Percentiles rank a stretch among this genome's conserved stretches.
These are phyloP conservation scores for Sarcophaga bullata DNA, from an alignment of 1,140 invertebrate species.

Conservation along the genomic window DNA sequence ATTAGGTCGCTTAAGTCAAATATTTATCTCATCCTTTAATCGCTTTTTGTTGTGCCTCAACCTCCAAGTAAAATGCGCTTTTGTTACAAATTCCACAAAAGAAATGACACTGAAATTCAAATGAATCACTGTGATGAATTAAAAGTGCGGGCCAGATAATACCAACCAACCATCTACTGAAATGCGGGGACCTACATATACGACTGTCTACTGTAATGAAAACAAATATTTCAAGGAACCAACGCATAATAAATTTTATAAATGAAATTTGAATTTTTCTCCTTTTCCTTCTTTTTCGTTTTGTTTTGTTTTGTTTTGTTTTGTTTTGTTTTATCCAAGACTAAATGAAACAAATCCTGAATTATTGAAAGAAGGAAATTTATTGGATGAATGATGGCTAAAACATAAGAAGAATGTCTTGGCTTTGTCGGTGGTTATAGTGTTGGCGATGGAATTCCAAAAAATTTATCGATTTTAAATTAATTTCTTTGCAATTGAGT, in stretches of 20 bases:
- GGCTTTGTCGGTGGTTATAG: too few species aligned
- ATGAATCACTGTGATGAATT: not conserved
- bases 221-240: not conserved
- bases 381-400: not conserved
- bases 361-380: not conserved
- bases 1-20: not conserved
- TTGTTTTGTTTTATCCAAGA: not conserved
- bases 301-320: too few species aligned
- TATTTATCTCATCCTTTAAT: not conserved
- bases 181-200: too few species aligned
- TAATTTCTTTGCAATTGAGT: too few species aligned
- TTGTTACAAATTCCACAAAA: conserved; percentile 4
- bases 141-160: not conserved
- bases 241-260: not conserved
- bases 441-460: not conserved
- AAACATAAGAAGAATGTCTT: not conserved
- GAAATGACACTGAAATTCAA: not conserved
- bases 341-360: not conserved
- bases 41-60: not conserved
- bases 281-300: too few species aligned
- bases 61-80: not conserved
- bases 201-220: too few species aligned
- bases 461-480: not conserved
- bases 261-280: too few species aligned
- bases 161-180: too few species aligned